Evolutionary conservation across 2,797 vertebrate species (phyloP).

Genomic region (Crossoptilon crossoptilon): DNA sequence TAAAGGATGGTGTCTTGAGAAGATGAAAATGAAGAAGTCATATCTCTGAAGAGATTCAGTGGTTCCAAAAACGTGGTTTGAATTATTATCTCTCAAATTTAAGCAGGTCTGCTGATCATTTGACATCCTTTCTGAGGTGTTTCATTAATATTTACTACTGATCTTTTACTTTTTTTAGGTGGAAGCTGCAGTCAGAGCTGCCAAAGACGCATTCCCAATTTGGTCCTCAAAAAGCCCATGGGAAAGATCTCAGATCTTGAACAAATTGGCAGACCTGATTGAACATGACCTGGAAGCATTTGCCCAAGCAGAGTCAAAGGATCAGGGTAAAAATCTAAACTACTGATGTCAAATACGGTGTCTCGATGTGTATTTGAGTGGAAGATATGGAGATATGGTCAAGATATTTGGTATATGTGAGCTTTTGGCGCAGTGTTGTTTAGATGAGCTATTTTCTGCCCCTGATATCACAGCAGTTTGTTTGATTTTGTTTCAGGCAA

Average conservation of each 20-base stretch:
- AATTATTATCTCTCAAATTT: background rate
- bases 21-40: background rate
- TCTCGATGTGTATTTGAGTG: background rate
- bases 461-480: background rate
- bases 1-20: background rate
- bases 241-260: constrained; percentile 87
- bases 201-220: constrained; percentile 87
- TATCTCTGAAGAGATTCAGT: background rate
- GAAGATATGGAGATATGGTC: background rate
- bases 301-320: constrained; percentile 92
- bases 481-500: constrained; percentile 85
- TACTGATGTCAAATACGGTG: background rate
- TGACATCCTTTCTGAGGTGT: background rate
- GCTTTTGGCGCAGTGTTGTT: background rate
- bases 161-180: constrained; percentile 79
- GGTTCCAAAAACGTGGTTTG: background rate
- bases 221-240: constrained; percentile 89
- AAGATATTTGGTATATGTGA: background rate
- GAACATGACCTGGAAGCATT: constrained; percentile 90
- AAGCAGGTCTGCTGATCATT: background rate
- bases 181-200: constrained; percentile 89
- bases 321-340: constrained; percentile 87
- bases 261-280: constrained; percentile 90
- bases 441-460: background rate
- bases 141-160: background rate